Evolutionary conservation across 35 echinoderm and acorn worm species (phyloP).

Genomic region (Apostichopus parvimensis): DNA sequence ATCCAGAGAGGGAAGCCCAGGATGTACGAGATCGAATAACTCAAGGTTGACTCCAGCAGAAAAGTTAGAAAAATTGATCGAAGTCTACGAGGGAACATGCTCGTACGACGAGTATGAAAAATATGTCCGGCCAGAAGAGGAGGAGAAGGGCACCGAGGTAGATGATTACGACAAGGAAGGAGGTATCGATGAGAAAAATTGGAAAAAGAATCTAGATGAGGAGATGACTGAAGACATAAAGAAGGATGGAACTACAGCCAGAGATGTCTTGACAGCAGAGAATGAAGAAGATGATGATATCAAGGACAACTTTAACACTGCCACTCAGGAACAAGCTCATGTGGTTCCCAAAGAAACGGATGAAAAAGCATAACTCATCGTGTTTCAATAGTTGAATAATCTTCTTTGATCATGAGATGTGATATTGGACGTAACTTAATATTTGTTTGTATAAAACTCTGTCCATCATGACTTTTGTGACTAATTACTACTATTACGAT

Average conservation of each 20-base stretch:
- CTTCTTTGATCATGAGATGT: too few relatives aligned
- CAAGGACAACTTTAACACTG: not conserved
- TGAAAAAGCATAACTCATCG: not conserved
- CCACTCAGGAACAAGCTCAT: not conserved
- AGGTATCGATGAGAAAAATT: not conserved
- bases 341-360: not conserved
- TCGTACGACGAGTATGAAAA: constrained; percentile 84
- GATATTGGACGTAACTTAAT: too few relatives aligned
- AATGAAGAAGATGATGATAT: not conserved
- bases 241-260: not conserved
- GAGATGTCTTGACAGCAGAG: not conserved
- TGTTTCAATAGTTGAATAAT: not conserved
- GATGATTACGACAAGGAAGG: not conserved
- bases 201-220: not conserved
- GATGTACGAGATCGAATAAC: not conserved
- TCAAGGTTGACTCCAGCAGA: constrained; percentile 79
- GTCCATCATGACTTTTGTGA: too few relatives aligned
- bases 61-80: constrained; percentile 94
- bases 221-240: not conserved
- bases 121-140: constrained; percentile 63
- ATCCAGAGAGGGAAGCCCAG: not conserved
- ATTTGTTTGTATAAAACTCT: too few relatives aligned
- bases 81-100: constrained; percentile 84
- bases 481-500: too few relatives aligned
- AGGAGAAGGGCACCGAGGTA: not conserved